Evolutionary conservation across 2,113 vertebrate genomes (phyloP).

Genomic region (Mormoops blainvillei): DNA sequence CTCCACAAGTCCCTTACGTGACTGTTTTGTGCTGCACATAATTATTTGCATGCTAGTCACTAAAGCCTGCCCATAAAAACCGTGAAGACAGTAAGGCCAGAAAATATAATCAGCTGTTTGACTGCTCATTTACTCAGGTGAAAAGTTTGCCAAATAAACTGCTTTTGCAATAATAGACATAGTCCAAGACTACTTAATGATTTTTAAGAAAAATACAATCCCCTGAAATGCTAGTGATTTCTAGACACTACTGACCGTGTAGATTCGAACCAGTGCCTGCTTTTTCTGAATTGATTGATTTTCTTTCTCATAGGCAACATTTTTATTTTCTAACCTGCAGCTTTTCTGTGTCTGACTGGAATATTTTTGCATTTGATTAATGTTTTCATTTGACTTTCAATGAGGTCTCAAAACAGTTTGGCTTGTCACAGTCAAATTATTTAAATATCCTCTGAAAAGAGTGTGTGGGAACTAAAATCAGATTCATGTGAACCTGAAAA

Average conservation of each 20-base stretch:
- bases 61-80: not conserved
- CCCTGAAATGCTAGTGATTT: slow-evolving; percentile 26
- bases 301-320: not conserved
- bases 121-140: slow-evolving; percentile 43
- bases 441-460: slow-evolving; percentile 64
- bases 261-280: slow-evolving; percentile 21
- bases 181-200: not conserved
- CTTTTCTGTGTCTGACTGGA: slow-evolving; percentile 33
- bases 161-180: not conserved
- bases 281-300: slow-evolving; percentile 29
- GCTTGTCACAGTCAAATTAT: slow-evolving; percentile 64
- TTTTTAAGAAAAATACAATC: not conserved
- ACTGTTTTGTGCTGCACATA: not conserved
- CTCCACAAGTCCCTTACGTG: not conserved
- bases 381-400: slow-evolving; percentile 63
- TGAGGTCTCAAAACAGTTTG: slow-evolving; percentile 68
- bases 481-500: slow-evolving; percentile 57
- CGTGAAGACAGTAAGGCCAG: not conserved
- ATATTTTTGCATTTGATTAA: slow-evolving; percentile 63
- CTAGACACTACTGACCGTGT: slow-evolving; percentile 44
- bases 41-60: slow-evolving; percentile 2
- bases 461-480: slow-evolving; percentile 64
- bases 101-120: slow-evolving; percentile 5
- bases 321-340: slow-evolving; percentile 66
- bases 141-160: slow-evolving; percentile 45